Evolutionary conservation across 2,888 invertebrate species (phyloP), one percentile per base, ranked within the genome.

Genomic region (Clitarchus hookeri): DNA sequence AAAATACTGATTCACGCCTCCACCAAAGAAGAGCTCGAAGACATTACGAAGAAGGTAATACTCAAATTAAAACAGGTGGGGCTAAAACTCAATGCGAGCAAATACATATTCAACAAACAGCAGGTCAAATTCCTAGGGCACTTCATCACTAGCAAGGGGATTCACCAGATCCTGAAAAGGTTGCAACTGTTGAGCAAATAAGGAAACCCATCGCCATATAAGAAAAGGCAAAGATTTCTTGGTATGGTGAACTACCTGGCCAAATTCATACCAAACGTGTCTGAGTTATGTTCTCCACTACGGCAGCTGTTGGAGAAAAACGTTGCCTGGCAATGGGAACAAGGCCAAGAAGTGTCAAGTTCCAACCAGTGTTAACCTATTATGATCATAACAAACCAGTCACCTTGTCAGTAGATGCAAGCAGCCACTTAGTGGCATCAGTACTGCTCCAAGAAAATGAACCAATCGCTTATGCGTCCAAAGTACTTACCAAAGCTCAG

Each of bases 401-500:
- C 88, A 88, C 6, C 89, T 88, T 84, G 91, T 90, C 12, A 48
- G 91, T n/a, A 91, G 90, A 0, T 65, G 65, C 65, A 65, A 65
- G 65, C n/a, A 65, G 65, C 65, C 65, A 65, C n/a, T 65, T 23
- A 65, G 90, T 89, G 0, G 90, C 89, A 0, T 87, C 91, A 0
- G 84, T 89, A 16, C 90, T 91, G 83, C 84, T 89, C 86, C 87
- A 89, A 77, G 87, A 87, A 9, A 86, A 88, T n/a, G 87, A 90
- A 84, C 89, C 90, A 25, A 89, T 91, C 13, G 89, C 90, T 6
- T 91, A 90, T 87, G 90, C 90, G 0, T 91, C 90, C 1, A 88
- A 90, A 87, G 88, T 89, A n/a, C 85, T 91, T 44, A 89, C 88
- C 78, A 87, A 86, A 4, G 88, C 90, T 6, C 91, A 91, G 87